Percentiles rank a stretch among this genome's conserved stretches.
phyloP scores from a whole-genome alignment of 2,797 vertebrate species.

The Amblyraja radiata region DNA sequence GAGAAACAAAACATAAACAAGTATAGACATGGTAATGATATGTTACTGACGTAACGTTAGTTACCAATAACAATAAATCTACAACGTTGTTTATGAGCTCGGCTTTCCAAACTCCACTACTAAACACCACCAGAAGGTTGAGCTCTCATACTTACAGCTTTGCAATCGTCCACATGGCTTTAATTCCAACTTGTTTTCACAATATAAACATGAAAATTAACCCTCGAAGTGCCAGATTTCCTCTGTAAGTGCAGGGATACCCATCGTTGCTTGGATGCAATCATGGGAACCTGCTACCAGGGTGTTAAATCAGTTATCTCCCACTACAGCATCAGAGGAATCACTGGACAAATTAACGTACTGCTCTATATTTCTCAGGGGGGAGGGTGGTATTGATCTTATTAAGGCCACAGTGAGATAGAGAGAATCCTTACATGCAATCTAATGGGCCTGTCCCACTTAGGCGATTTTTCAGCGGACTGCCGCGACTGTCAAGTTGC shows the following conservation, averaged over 20 bases:
- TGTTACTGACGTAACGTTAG: not conserved
- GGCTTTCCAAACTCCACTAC: not conserved
- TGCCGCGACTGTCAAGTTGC: too few species aligned
- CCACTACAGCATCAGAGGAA: not conserved
- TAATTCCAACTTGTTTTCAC: not conserved
- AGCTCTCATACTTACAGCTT: not conserved
- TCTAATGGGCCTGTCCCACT: not conserved
- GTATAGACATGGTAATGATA: not conserved
- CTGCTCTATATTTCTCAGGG: not conserved
- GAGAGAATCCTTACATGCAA: not conserved
- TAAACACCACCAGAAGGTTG: not conserved
- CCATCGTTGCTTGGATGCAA: not conserved
- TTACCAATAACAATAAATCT: not conserved
- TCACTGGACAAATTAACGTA: not conserved
- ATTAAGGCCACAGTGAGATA: not conserved
- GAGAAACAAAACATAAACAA: not conserved
- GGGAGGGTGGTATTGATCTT: too few species aligned
- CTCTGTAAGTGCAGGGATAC: not conserved
- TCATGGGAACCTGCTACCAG: not conserved
- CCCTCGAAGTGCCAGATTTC: not conserved
- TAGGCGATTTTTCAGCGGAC: too few species aligned
- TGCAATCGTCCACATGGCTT: not conserved
- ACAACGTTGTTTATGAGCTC: not conserved
- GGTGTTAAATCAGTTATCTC: not conserved
- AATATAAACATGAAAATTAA: constrained; percentile 10